These are phyloP conservation scores for Bellardia pandia DNA, from an alignment of 2,888 invertebrate species.

Conservation along the genomic window DNA sequence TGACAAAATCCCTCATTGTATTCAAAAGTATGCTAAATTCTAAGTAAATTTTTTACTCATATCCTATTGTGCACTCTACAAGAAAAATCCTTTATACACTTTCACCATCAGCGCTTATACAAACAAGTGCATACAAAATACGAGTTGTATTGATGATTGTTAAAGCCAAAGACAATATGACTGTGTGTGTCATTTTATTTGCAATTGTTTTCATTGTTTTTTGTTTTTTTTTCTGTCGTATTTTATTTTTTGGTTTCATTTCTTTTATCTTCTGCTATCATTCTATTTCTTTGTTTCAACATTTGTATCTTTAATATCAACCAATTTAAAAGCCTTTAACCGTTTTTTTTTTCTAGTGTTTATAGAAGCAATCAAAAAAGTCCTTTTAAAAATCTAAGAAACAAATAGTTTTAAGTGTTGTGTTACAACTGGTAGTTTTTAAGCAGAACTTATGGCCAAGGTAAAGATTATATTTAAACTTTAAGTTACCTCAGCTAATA, in stretches of 20 bases:
- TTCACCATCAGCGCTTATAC: not conserved
- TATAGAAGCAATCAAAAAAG: not conserved
- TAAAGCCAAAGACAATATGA: slow-evolving; percentile 44
- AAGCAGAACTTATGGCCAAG: too few relatives aligned
- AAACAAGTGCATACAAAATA: slow-evolving; percentile 8
- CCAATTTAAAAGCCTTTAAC: slow-evolving; percentile 26
- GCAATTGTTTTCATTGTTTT: not conserved
- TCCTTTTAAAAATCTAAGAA: not conserved
- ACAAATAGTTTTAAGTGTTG: too few relatives aligned
- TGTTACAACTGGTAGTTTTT: too few relatives aligned
- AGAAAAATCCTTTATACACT: not conserved
- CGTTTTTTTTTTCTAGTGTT: not conserved
- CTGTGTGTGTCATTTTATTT: slow-evolving; percentile 18
- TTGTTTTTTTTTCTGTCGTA: not conserved
- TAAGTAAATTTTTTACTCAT: not conserved
- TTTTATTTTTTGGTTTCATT: slow-evolving; percentile 1
- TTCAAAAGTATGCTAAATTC: too few relatives aligned
- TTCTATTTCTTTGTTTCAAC: not conserved
- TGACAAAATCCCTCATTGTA: too few relatives aligned
- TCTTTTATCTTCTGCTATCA: slow-evolving; percentile 23
- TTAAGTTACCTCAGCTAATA: too few relatives aligned
- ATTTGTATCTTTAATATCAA: slow-evolving; percentile 33
- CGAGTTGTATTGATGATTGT: slow-evolving; percentile 5
- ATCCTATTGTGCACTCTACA: not conserved
- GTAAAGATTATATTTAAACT: too few relatives aligned